Percentiles rank a stretch among this genome's conserved stretches.
phyloP scores from a whole-genome alignment of 2,113 vertebrate species.

The Ascaphus truei region DNA sequence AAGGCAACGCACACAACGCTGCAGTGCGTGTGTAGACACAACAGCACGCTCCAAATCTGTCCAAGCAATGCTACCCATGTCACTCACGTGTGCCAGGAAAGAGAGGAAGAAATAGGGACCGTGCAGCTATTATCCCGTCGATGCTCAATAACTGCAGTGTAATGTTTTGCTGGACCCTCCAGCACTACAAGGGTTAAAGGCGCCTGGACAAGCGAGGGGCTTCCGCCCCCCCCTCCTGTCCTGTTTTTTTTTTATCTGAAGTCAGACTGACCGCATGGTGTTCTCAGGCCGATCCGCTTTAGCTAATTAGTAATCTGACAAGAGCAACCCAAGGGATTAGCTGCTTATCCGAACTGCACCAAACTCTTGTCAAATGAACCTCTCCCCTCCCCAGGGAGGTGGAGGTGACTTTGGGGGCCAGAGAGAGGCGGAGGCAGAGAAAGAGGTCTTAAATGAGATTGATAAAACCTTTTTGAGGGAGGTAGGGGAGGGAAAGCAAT shows the following conservation, averaged over 20 bases:
- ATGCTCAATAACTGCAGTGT: too few species aligned
- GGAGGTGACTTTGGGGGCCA: slow-evolving; percentile 64
- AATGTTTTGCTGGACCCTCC: not conserved
- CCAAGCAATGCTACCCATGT: too few species aligned
- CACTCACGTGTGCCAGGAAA: too few species aligned
- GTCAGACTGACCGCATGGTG: slow-evolving; percentile 63
- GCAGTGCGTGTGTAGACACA: too few species aligned
- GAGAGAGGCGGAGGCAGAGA: slow-evolving; percentile 38
- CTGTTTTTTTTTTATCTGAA: slow-evolving; percentile 73
- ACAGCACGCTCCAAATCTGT: too few species aligned
- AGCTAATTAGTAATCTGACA: slow-evolving; percentile 84
- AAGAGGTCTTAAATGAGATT: slow-evolving; percentile 45
- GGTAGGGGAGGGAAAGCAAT: slow-evolving; percentile 15
- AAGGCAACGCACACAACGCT: too few species aligned
- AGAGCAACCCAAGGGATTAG: slow-evolving; percentile 76
- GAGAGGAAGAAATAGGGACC: too few species aligned
- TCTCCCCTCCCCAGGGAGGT: slow-evolving; percentile 54
- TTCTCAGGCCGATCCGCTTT: slow-evolving; percentile 74
- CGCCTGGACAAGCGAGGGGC: not conserved
- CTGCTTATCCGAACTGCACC: slow-evolving; percentile 64
- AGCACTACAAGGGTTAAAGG: not conserved
- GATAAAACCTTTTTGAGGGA: slow-evolving; percentile 36
- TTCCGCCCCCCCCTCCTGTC: slow-evolving; percentile 39
- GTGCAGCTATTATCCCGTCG: too few species aligned
- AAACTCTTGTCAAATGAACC: slow-evolving; percentile 69